These are phyloP conservation scores for Crypturellus undulatus DNA, from an alignment of 2,113 vertebrate genomes.

Conservation along the genomic window DNA sequence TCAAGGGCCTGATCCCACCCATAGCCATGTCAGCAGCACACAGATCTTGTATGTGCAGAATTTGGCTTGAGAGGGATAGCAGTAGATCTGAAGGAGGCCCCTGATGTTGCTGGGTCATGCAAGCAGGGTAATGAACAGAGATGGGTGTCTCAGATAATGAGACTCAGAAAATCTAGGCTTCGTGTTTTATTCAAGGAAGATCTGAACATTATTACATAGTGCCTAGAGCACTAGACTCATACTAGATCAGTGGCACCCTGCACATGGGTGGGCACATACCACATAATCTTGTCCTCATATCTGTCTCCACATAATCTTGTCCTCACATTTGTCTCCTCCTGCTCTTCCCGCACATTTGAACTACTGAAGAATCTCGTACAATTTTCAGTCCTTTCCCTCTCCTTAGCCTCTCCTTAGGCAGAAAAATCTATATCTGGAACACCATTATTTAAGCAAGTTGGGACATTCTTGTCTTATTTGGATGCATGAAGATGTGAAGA, in stretches of 20 bases:
- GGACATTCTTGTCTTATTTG: background rate
- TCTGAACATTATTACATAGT: background rate
- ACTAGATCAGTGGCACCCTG: background rate
- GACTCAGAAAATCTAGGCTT: background rate
- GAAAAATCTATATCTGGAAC: background rate
- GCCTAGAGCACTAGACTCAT: background rate
- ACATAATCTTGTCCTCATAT: background rate
- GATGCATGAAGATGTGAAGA: background rate
- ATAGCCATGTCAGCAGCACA: background rate
- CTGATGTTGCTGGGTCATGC: background rate
- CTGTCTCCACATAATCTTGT: background rate
- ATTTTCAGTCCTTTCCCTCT: background rate
- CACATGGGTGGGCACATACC: background rate
- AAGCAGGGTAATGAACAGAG: background rate
- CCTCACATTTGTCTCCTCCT: background rate
- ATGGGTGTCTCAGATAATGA: fast-evolving
- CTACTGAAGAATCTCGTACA: background rate
- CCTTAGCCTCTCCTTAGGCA: too few species aligned
- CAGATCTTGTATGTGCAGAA: background rate
- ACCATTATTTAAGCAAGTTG: background rate
- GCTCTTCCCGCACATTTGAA: background rate
- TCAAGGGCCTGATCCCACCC: background rate
- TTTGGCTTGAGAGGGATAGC: background rate
- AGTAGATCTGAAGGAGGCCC: background rate
- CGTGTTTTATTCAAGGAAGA: background rate